phyloP scores from a whole-genome alignment of 2,797 vertebrate species.

The Brotula barbata region DNA sequence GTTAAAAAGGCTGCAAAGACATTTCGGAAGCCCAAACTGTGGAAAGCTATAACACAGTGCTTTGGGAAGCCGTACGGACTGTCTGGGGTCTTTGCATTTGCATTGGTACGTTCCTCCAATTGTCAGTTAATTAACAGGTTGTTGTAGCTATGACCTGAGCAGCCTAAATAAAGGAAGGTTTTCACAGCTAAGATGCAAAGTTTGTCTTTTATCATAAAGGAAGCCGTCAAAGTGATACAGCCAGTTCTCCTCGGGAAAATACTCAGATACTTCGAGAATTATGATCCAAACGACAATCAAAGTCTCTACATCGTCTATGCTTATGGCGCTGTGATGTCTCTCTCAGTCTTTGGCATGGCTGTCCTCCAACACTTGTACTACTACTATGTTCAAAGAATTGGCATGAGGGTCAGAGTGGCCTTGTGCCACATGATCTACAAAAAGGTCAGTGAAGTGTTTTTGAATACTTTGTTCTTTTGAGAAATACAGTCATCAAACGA shows the following conservation, averaged over 20 bases:
- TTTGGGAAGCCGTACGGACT: slow-evolving; percentile 88
- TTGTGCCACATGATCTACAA: slow-evolving; percentile 97
- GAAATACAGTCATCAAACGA: too few relatives aligned
- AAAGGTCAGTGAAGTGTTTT: slow-evolving; percentile 89
- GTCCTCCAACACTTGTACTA: slow-evolving; percentile 90
- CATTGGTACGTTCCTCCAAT: slow-evolving; percentile 53
- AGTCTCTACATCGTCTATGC: slow-evolving; percentile 71
- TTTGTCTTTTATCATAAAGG: slow-evolving; percentile 67
- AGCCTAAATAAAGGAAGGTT: too few relatives aligned
- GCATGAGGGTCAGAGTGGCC: slow-evolving; percentile 93
- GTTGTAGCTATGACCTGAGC: too few relatives aligned
- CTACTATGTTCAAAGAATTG: slow-evolving; percentile 86
- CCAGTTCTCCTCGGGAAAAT: slow-evolving; percentile 88
- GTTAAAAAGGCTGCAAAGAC: slow-evolving; percentile 82
- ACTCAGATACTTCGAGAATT: slow-evolving; percentile 86
- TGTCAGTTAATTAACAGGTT: too few relatives aligned
- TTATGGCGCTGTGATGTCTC: slow-evolving; percentile 78
- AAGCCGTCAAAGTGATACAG: slow-evolving; percentile 85
- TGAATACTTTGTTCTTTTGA: too few relatives aligned
- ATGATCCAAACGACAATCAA: slow-evolving; percentile 45
- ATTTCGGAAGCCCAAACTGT: slow-evolving; percentile 79
- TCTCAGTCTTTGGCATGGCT: slow-evolving; percentile 79
- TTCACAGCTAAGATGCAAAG: too few relatives aligned
- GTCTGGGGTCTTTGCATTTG: slow-evolving; percentile 90
- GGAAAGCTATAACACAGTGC: slow-evolving; percentile 86